Base-by-base conservation (phyloP, 1,140 invertebrate species). In the Zophobas atratus region DNA sequence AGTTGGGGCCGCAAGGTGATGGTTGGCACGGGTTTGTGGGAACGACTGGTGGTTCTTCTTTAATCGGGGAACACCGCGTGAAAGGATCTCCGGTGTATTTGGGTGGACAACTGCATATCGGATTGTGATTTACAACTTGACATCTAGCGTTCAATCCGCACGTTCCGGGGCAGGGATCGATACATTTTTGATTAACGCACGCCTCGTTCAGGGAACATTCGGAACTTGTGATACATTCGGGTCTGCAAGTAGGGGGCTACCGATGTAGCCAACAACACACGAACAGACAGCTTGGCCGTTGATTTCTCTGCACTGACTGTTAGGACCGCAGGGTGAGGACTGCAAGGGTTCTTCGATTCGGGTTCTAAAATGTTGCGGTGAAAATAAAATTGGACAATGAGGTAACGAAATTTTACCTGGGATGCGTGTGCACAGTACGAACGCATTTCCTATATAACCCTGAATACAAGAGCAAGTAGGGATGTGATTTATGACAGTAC, bases 101-200 rank as follows among this genome's bases (percentile, higher is more conserved):
- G 63, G 81, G 77, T 41, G 88, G 88, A 80, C 92, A 93, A 76
- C 89, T 91, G 84, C 93, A 94, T 76, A 91, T 89, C 20, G 91
- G 90, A 81, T 91, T 91, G 76, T 92, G 91, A 80, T 91, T 91
- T 34, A 88, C 87, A 0, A 90, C 88, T 73, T 88, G 82, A 76
- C 92, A 93, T 38, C 87, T 81, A 0, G 92, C 90, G 70, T 77
- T 79, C 6, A 85, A 55, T 35, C 83, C 92, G 82, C 94, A 95
- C 80, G 92, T 92, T 67, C 92, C 90, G 72, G 91, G 88, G 84
- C 94, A 95, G 49, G 94, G 94, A 86, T 95, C 90, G 39, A 84
- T 87, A 84, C 94, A 95, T 86, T 92, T 93, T 77, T 93, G 92
- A 84, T 91, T 92, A 8, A 91, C 88, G 81, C 94, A 95, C n/a